phyloP scores from a whole-genome alignment of 1,140 invertebrate genomes.

The Tetranychus cinnabarinus region DNA sequence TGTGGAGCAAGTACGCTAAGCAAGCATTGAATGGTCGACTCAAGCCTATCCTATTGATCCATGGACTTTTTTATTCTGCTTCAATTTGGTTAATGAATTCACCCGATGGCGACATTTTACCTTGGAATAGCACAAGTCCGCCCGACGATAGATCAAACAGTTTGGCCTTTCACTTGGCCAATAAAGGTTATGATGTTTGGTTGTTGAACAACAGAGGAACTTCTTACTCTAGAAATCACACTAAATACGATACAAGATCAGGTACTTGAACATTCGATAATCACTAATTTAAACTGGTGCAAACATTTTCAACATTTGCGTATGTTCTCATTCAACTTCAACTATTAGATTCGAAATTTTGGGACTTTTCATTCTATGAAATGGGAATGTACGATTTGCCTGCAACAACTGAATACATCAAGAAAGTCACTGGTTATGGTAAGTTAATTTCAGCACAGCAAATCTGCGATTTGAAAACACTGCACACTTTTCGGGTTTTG shows the following conservation, averaged over 20 bases:
- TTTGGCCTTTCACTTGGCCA: slow-evolving; percentile 23
- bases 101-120: background rate
- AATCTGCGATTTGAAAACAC: too few relatives aligned
- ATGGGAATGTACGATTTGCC: slow-evolving; percentile 23
- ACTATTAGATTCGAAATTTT: slow-evolving; percentile 17
- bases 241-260: background rate
- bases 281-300: background rate
- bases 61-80: background rate
- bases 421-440: slow-evolving; percentile 26
- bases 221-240: slow-evolving; percentile 18
- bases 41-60: background rate
- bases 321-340: background rate
- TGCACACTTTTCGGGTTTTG: too few relatives aligned
- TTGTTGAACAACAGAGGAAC: slow-evolving; percentile 23
- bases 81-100: background rate
- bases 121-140: background rate
- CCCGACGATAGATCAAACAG: background rate
- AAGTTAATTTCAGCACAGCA: background rate
- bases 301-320: background rate
- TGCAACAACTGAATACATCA: slow-evolving; percentile 23
- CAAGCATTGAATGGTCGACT: background rate
- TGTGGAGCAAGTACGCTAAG: background rate
- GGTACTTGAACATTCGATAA: background rate
- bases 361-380: slow-evolving; percentile 21
- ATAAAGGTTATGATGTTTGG: slow-evolving; percentile 27